Base-by-base conservation (phyloP, 2,888 invertebrate genomes). In the Vanessa cardui region DNA sequence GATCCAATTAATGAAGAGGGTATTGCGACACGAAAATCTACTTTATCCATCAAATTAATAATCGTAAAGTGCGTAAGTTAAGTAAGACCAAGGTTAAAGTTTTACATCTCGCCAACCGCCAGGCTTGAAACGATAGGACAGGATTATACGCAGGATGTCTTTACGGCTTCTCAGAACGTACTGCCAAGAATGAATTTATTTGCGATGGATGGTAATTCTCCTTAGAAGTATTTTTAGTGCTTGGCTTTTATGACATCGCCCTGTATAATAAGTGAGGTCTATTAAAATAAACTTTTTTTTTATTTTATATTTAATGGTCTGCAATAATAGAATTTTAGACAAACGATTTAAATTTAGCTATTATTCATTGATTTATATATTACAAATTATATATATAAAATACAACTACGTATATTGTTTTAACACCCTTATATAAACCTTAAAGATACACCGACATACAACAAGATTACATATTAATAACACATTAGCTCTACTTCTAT, bases 101-200 rank as follows among this genome's bases (percentile, higher is more conserved):
- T 69, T 66, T 65, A 59, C 52, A 59, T 62, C 46, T 54, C 58
- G 52, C 62, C 62, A 60, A 63, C 49, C 45, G 52, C 66, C 66
- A 56, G 59, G 63, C 62, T 69, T 59, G 62, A 56, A 69, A 66
- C 60, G 70, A 72, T 70, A 72, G 66, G 66, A 72, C 64, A 47
- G 70, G 64, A 64, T 80, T 78, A 78, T 77, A 79, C 76, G 76
- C 83, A 84, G 82, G 82, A 84, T 83, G 81, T 77, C 76, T 82
- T 81, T 66, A 73, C 64, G 49, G 64, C 69, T 75, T 73, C 74
- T 61, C 46, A 39, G 72, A 70, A 72, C 47, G 58, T 52, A 62
- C 64, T n/a, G 54, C 56, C 61, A 52, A 46, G 61, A 68, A 54
- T 33, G 59, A 62, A 68, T 62, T 65, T 65, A 65, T 65, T 52